Conservation (phyloP, 1,140 invertebrate genomes). For the Drosophila ficusphila region DNA sequence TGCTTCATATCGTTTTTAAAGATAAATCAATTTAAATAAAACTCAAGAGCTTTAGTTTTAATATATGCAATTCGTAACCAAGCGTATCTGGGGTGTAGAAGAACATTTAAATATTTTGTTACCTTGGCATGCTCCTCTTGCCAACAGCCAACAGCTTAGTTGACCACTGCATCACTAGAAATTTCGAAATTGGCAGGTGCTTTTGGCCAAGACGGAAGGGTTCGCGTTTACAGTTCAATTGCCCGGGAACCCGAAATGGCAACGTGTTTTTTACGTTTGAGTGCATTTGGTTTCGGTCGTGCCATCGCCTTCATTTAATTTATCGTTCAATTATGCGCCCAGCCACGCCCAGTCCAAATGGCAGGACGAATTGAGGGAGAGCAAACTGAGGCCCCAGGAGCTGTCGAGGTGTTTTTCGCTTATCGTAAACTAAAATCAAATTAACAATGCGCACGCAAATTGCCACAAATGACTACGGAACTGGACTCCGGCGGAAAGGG, state of each 20-base stretch:
- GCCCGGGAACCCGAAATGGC: conserved; percentile 14
- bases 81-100: no score
- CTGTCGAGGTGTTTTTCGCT: conserved; percentile 54
- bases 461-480: conserved; percentile 61
- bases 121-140: no score
- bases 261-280: conserved; percentile 22
- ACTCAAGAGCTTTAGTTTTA: no score
- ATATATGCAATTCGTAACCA: no score
- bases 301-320: conserved; percentile 60
- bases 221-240: conserved; percentile 43
- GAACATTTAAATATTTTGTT: no score
- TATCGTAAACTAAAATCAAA: conserved; percentile 69
- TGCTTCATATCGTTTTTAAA: no score
- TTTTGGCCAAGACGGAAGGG: neutral
- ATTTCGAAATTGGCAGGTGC: no score
- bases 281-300: conserved; percentile 40
- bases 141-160: no score
- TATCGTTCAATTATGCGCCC: conserved; percentile 74
- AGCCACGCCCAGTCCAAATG: conserved; percentile 29
- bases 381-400: conserved; percentile 8
- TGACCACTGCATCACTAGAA: no score
- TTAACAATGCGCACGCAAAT: conserved; percentile 79
- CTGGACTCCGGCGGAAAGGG: neutral
- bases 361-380: neutral
- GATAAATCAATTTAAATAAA: no score